Conservation (phyloP, 2,888 invertebrate genomes). For the Monochamus alternatus region DNA sequence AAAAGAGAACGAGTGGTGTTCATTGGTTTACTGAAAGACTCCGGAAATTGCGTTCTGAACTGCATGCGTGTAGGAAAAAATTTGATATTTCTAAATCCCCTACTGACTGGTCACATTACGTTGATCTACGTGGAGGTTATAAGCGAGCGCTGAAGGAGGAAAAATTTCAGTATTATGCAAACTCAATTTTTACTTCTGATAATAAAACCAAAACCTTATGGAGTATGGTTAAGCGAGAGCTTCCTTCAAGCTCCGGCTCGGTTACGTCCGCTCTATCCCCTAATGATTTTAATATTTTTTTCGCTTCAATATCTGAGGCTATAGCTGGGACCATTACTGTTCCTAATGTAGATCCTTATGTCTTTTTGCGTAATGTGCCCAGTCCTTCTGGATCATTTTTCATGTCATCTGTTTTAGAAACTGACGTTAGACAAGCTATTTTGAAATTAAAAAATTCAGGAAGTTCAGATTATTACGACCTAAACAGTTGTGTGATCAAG, state of each 20-base stretch:
- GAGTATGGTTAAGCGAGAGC: background rate
- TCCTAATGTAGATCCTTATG: background rate
- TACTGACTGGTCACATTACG: background rate
- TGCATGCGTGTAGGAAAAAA: background rate
- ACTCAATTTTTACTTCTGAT: background rate
- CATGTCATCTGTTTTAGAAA: background rate
- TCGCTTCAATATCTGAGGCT: background rate
- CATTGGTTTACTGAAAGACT: background rate
- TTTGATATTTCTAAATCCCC: background rate
- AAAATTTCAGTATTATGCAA: background rate
- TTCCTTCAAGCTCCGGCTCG: background rate
- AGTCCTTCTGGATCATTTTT: background rate
- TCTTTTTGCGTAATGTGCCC: background rate
- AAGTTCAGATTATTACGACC: background rate
- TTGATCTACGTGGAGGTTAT: background rate
- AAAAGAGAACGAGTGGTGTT: background rate
- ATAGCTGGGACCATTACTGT: background rate
- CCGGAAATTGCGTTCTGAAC: background rate
- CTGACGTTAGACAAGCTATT: background rate
- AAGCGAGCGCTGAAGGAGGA: background rate
- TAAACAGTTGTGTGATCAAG: conserved; percentile 4
- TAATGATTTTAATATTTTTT: background rate
- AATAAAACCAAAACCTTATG: background rate
- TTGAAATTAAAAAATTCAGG: background rate
- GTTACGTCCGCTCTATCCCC: background rate